Base-by-base conservation (phyloP, 2,888 invertebrate genomes). In the Eupelmus urozonus region DNA sequence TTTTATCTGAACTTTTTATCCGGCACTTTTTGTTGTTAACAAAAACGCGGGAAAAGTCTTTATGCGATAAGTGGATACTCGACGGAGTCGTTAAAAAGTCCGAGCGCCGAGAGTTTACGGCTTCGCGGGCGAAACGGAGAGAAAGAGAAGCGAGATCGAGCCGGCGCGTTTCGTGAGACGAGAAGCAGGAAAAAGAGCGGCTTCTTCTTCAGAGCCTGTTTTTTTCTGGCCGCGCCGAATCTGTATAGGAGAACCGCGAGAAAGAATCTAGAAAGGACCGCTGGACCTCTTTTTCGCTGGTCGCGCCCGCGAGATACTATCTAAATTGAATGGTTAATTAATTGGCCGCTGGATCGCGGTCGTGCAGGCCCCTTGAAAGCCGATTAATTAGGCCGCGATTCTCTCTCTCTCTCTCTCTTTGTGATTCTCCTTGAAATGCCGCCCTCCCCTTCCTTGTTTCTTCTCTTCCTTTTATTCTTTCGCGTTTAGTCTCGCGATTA, bases 261-360 rank as follows among this genome's bases (percentile, higher is more conserved):
- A 20, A 7, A 23, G 34, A 40, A 55, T 23, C 9, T 49, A 18
- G 3, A 16, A 45, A 45, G 45, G 13, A 34, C 9, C 3, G 45
- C 2, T 2, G 2, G 29, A 16, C 49, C 9, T 27, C 16, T 57
- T 70, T 57, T 70, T 70, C 42, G 25, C 45, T 42, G 74, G 79
- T 80, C n/a, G n/a, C 77, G 77, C 78, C 66, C 76, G 27, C 53
- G 66, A 60, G 85, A 86, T 86, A 82, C 83, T 82, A 87, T 87
- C 85, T 85, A 85, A 86, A 86, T 87, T 86, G 85, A 86, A 86
- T 83, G 83, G 81, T 83, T 87, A 87, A 87, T 87, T 87, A 87
- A 87, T 87, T 85, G 82, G 78, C 76, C 82, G 81, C 79, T 55
- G 76, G 80, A 70, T 77, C 79, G 2, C 16, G 3, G 75, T 79